Conservation (phyloP, 2,888 invertebrate species). For the Apamea epomidion region DNA sequence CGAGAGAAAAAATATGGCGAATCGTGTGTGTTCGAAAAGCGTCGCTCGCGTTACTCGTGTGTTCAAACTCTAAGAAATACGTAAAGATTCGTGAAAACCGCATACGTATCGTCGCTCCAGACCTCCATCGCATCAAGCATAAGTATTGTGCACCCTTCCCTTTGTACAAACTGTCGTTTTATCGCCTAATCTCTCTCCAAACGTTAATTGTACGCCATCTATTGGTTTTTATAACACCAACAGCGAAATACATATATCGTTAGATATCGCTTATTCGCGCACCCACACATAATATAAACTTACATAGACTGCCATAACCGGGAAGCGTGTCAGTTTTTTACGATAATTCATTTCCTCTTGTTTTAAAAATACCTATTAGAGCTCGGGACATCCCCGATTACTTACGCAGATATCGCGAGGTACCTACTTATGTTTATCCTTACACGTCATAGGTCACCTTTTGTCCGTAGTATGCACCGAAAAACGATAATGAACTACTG, state of each 20-base stretch:
- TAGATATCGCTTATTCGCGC: background rate
- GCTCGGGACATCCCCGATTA: background rate
- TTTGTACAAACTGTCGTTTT: background rate
- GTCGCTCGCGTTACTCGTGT: background rate
- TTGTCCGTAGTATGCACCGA: background rate
- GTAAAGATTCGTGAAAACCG: background rate
- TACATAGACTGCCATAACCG: background rate
- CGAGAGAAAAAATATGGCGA: background rate
- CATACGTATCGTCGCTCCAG: background rate
- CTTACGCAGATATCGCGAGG: background rate
- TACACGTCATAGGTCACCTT: background rate
- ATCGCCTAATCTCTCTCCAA: background rate
- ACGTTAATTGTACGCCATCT: background rate
- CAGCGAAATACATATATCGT: background rate
- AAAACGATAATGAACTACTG: background rate
- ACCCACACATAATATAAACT: background rate
- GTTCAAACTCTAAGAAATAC: background rate
- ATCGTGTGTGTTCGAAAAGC: background rate
- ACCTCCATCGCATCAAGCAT: background rate
- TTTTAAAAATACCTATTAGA: background rate
- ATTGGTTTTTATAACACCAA: background rate
- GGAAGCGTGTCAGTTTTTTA: background rate
- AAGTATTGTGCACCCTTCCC: background rate
- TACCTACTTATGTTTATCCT: background rate
- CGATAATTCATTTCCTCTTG: background rate